These are phyloP conservation scores for Phoxinus phoxinus DNA, from an alignment of 2,113 vertebrate species.

Conservation along the genomic window DNA sequence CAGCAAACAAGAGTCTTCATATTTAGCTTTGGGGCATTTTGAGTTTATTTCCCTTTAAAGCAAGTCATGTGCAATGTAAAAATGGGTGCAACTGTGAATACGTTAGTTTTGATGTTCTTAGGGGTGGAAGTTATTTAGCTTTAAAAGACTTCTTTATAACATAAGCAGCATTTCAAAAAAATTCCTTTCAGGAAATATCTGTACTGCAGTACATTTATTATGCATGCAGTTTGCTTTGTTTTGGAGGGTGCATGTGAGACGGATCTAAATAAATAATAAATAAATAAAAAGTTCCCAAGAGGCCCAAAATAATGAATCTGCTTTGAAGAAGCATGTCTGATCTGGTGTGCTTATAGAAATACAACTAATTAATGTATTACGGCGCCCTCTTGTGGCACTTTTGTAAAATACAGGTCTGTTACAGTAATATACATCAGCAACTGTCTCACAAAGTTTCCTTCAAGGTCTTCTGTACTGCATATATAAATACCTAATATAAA, in stretches of 20 bases:
- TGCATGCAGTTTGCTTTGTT: background rate
- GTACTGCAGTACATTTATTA: background rate
- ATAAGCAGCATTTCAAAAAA: background rate
- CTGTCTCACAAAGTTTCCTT: too few species aligned
- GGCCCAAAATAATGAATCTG: background rate
- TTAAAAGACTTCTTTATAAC: background rate
- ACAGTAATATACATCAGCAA: too few species aligned
- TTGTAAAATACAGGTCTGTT: background rate
- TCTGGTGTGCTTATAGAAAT: background rate
- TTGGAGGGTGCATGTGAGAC: background rate
- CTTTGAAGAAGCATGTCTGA: background rate
- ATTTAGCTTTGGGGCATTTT: slow-evolving; percentile 37
- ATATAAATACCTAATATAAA: background rate
- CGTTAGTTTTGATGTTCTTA: background rate
- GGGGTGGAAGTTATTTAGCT: background rate
- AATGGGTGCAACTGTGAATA: background rate
- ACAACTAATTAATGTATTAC: background rate
- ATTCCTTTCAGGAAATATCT: background rate
- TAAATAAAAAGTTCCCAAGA: background rate
- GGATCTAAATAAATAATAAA: background rate
- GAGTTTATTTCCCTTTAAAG: slow-evolving; percentile 37
- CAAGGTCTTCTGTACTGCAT: background rate
- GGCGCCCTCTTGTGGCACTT: slow-evolving; percentile 3
- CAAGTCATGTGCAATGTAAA: slow-evolving; percentile 2
- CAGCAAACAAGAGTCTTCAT: slow-evolving; percentile 43